Evolutionary conservation across 2,888 invertebrate species (phyloP).

Genomic region (Chrysolina americana): DNA sequence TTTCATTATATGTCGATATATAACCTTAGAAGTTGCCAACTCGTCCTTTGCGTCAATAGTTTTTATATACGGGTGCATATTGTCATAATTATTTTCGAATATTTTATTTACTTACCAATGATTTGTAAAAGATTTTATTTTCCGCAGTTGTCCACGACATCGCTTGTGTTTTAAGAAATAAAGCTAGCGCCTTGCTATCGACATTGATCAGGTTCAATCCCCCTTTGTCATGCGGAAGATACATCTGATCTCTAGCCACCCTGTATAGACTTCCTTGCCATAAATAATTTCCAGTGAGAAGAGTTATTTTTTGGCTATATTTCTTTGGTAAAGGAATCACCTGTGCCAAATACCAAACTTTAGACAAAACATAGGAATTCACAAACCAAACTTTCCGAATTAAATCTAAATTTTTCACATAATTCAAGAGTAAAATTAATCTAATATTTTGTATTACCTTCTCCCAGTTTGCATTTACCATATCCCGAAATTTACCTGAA

Average conservation of each 20-base stretch:
- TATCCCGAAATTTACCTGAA: not conserved
- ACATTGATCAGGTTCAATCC: not conserved
- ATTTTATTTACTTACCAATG: too few species aligned
- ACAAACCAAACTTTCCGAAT: slow-evolving; percentile 7
- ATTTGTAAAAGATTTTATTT: too few species aligned
- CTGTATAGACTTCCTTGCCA: slow-evolving; percentile 11
- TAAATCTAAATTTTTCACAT: not conserved
- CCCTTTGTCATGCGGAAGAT: not conserved
- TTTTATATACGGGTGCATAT: too few species aligned
- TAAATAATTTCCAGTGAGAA: not conserved
- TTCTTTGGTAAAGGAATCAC: not conserved
- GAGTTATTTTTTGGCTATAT: not conserved
- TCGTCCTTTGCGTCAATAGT: too few species aligned
- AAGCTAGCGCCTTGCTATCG: not conserved
- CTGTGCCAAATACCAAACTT: slow-evolving; percentile 8
- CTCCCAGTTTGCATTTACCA: not conserved
- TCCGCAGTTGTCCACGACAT: too few species aligned
- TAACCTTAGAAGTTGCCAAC: too few species aligned
- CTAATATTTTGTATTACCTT: slow-evolving; percentile 4
- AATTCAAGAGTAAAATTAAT: not conserved
- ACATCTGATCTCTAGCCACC: slow-evolving; percentile 7
- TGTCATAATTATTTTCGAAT: too few species aligned
- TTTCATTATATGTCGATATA: too few species aligned
- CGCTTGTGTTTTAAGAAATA: slow-evolving; percentile 8
- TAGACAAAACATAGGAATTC: slow-evolving; percentile 8